A percentile compares a stretch with the other conserved stretches of the same genome.
Conservation (phyloP, 2,113 vertebrate species). For the Piprites chloris region DNA sequence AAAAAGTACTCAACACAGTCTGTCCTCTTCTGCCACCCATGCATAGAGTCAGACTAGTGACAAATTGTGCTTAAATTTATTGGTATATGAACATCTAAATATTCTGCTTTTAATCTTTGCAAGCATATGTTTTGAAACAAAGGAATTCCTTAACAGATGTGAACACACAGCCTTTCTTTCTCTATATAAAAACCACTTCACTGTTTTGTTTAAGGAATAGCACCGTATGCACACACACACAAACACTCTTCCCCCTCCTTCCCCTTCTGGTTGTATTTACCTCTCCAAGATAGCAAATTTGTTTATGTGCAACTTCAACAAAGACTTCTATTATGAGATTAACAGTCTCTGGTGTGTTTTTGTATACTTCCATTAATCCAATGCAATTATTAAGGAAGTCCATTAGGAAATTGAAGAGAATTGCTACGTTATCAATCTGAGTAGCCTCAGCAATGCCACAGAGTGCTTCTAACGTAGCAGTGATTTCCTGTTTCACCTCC, state of each 20-base stretch:
- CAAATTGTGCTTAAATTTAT: background rate
- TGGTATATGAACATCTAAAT: background rate
- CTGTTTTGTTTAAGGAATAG: background rate
- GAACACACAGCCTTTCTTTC: background rate
- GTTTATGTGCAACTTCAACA: conserved; percentile 99
- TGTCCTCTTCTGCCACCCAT: background rate
- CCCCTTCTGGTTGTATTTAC: conserved; percentile 68
- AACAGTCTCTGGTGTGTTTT: conserved; percentile 96
- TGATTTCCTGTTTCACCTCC: conserved; percentile 92
- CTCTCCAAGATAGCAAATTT: conserved; percentile 99
- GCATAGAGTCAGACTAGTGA: background rate
- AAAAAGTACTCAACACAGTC: background rate
- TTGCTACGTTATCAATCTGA: conserved; percentile 95
- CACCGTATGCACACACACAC: background rate
- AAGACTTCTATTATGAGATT: conserved; percentile 99
- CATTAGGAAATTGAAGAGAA: conserved; percentile 97
- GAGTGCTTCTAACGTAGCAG: conserved; percentile 91
- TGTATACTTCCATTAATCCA: conserved; percentile 98
- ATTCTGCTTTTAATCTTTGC: background rate
- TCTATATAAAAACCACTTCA: background rate
- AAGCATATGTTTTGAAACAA: background rate
- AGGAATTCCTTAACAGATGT: background rate
- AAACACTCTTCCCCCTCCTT: background rate
- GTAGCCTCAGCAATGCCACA: conserved; percentile 98
- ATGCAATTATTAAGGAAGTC: conserved; percentile 98